Evolutionary conservation across 2,888 invertebrate genomes (phyloP), one percentile per base, ranked within the genome.

Genomic region (Proisotoma minuta): DNA sequence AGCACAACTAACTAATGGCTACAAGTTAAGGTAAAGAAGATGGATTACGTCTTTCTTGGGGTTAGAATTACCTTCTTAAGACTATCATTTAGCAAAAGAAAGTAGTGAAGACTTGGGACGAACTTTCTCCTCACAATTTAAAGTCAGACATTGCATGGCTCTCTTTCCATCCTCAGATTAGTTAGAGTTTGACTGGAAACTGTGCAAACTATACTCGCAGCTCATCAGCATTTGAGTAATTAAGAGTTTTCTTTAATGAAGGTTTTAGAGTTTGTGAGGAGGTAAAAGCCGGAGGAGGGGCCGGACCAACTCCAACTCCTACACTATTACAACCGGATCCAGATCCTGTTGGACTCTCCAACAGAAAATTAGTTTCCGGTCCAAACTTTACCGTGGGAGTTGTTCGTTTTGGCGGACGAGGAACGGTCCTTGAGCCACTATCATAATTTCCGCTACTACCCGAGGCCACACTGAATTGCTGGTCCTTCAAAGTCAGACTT

Each of bases 321-420:
- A 26, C 59, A 57, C n/a, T n/a, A n/a, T n/a, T n/a, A n/a, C n/a
- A n/a, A 40, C 58, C 50, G 39, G 61, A 52, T 23, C 56, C 62
- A 18, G 67, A 67, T 34, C 51, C 34, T 27, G 52, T 57, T 23
- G 57, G 59, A 40, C 60, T 62, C 39, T 62, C 62, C 28, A 64
- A 62, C 23, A 64, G 64, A 20, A 66, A 58, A 53, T 62, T 64
- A 54, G 68, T 68, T 57, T 71, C 73, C 39, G 69, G 68, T 61
- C 70, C 69, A 61, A 73, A 73, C 54, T 73, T 73, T 3, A 73
- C 73, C 47, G 68, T 73, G 40, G 71, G 73, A 5, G 71, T 70
- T 15, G 70, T 69, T 24, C 73, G 49, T 54, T 69, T 71, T 2
- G 73, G 73, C 40, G 73, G 73, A 54, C 73, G 54, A 1, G 73